Conservation (phyloP, 2,888 invertebrate genomes). For the Eurytoma californica region DNA sequence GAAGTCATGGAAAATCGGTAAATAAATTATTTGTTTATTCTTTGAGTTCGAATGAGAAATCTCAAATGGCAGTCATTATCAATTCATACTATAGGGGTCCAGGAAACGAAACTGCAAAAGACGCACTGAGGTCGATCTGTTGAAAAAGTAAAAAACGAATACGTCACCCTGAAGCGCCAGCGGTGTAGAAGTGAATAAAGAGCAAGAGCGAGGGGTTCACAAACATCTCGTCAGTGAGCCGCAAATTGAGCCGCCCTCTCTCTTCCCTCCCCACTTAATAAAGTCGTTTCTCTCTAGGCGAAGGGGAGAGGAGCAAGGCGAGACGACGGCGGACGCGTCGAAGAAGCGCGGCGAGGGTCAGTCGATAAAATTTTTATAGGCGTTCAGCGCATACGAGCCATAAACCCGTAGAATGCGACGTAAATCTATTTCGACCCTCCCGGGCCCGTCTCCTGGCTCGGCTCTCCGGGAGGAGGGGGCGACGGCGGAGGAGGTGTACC, state of each 20-base stretch:
- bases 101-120: too few relatives aligned
- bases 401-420: slow-evolving; percentile 63
- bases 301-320: slow-evolving; percentile 20
- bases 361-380: slow-evolving; percentile 62
- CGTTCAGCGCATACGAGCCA: slow-evolving; percentile 57
- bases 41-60: too few relatives aligned
- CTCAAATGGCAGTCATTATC: too few relatives aligned
- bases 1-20: too few relatives aligned
- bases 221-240: slow-evolving; percentile 44
- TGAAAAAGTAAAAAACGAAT: not conserved
- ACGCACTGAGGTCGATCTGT: not conserved
- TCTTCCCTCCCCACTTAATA: slow-evolving; percentile 39
- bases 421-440: slow-evolving; percentile 70
- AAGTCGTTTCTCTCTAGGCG: slow-evolving; percentile 32
- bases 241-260: slow-evolving; percentile 48
- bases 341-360: slow-evolving; percentile 40
- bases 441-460: slow-evolving; percentile 23
- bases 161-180: not conserved
- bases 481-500: not conserved
- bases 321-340: not conserved
- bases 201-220: slow-evolving; percentile 36
- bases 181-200: slow-evolving; percentile 25
- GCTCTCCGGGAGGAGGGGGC: slow-evolving; percentile 44
- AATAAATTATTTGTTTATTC: too few relatives aligned
- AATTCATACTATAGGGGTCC: too few relatives aligned